A percentile compares a stretch with the other conserved stretches of the same genome.
phyloP scores from a whole-genome alignment of 2,888 invertebrate species.

The Itoplectis maculator region DNA sequence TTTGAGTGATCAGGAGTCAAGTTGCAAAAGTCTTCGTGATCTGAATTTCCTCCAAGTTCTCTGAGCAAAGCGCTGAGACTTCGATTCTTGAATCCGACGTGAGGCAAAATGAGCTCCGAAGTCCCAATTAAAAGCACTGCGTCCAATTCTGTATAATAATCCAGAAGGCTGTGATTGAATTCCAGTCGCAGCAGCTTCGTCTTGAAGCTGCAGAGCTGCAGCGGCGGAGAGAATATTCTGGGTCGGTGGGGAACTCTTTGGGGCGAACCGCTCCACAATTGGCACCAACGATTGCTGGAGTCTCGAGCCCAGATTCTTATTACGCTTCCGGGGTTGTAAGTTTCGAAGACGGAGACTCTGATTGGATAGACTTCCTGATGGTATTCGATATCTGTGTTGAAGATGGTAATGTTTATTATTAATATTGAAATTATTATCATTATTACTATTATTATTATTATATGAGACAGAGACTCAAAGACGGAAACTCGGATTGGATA shows the following conservation, averaged over 20 bases:
- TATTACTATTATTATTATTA: too few relatives aligned
- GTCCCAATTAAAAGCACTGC: slow-evolving; percentile 92
- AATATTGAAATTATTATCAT: too few relatives aligned
- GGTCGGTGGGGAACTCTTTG: slow-evolving; percentile 87
- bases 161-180: slow-evolving; percentile 92
- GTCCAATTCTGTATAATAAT: slow-evolving; percentile 95
- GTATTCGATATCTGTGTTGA: slow-evolving; percentile 87
- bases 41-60: slow-evolving; percentile 74
- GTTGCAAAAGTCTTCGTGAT: slow-evolving; percentile 78
- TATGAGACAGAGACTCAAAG: too few relatives aligned
- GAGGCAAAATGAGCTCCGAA: slow-evolving; percentile 83
- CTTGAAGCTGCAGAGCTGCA: slow-evolving; percentile 80
- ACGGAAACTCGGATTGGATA: too few relatives aligned
- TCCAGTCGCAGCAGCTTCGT: slow-evolving; percentile 90
- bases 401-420: slow-evolving; percentile 8
- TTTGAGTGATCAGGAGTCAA: slow-evolving; percentile 80
- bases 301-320: slow-evolving; percentile 91
- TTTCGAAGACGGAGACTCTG: slow-evolving; percentile 92
- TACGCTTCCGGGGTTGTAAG: slow-evolving; percentile 94
- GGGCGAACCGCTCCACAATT: slow-evolving; percentile 92
- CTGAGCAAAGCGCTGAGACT: slow-evolving; percentile 79
- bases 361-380: slow-evolving; percentile 89
- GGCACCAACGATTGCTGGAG: slow-evolving; percentile 87
- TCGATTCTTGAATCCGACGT: slow-evolving; percentile 74
- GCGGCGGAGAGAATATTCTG: slow-evolving; percentile 91